A percentile compares a stretch with the other conserved stretches of the same genome.
Conservation (phyloP, 2,888 invertebrate genomes). For the Clitarchus hookeri region DNA sequence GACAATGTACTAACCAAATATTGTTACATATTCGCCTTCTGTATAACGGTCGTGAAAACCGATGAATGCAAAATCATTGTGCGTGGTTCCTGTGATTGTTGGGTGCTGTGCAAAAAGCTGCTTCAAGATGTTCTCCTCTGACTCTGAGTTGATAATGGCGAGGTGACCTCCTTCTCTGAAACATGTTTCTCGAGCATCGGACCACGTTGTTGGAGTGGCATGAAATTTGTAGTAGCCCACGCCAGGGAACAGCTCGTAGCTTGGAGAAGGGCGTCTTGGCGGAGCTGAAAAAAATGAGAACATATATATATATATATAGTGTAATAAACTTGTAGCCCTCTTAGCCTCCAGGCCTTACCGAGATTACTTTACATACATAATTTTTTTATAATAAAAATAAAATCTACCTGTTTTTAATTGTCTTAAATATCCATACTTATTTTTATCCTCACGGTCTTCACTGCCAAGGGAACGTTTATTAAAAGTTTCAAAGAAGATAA, state of each 20-base stretch:
- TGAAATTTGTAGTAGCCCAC: slow-evolving; percentile 39
- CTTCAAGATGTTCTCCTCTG: slow-evolving; percentile 35
- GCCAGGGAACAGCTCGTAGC: slow-evolving; percentile 34
- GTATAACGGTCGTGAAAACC: slow-evolving; percentile 40
- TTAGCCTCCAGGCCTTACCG: no score
- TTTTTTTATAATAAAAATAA: no score
- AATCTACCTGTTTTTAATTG: no score
- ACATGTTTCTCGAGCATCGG: slow-evolving; percentile 29
- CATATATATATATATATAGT: no score
- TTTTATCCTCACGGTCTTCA: no score
- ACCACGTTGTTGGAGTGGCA: slow-evolving; percentile 26
- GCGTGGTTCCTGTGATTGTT: slow-evolving; percentile 25
- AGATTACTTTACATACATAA: no score
- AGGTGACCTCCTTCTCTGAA: slow-evolving; percentile 39
- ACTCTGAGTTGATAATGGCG: slow-evolving; percentile 41
- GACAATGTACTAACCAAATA: slow-evolving; percentile 30
- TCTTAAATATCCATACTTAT: no score
- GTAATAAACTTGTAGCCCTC: no score
- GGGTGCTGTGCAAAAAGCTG: slow-evolving; percentile 35
- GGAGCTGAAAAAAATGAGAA: slow-evolving; percentile 25
- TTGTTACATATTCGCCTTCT: slow-evolving; percentile 38
- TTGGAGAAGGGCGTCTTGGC: slow-evolving; percentile 24
- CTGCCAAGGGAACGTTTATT: no score
- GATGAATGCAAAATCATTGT: slow-evolving; percentile 35
- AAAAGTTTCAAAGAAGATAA: no score